phyloP scores from a whole-genome alignment of 2,888 invertebrate species.

The Melanotus villosus region DNA sequence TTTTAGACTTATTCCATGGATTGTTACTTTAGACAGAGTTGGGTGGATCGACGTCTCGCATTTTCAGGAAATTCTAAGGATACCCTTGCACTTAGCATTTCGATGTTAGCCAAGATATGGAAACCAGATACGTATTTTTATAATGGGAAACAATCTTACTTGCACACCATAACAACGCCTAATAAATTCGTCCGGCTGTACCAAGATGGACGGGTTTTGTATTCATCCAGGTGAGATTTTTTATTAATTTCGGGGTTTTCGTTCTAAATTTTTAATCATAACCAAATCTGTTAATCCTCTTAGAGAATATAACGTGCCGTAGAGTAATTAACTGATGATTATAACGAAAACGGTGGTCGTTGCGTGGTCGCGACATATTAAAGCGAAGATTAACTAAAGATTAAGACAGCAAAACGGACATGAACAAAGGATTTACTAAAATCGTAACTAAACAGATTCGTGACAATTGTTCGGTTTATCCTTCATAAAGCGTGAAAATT shows the following conservation, averaged over 20 bases:
- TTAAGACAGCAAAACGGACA: constrained; percentile 7
- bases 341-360: constrained; percentile 3
- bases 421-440: constrained; percentile 14
- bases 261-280: too few relatives aligned
- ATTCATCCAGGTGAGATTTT: constrained; percentile 80
- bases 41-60: constrained; percentile 85
- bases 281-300: too few relatives aligned
- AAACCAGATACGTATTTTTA: constrained; percentile 90
- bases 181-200: constrained; percentile 86
- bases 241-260: too few relatives aligned
- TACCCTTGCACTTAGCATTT: constrained; percentile 82
- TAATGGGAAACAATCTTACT: constrained; percentile 86
- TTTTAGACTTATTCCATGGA: constrained; percentile 87
- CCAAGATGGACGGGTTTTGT: constrained; percentile 81
- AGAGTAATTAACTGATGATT: background rate
- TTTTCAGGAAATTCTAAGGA: constrained; percentile 76
- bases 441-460: constrained; percentile 12
- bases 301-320: background rate
- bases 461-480: constrained; percentile 16
- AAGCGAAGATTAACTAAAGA: constrained; percentile 3
- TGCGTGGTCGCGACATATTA: constrained; percentile 18
- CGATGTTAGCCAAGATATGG: constrained; percentile 87
- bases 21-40: constrained; percentile 89
- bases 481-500: constrained; percentile 15
- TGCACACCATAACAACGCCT: constrained; percentile 89